A percentile compares a stretch with the other conserved stretches of the same genome.
phyloP scores from a whole-genome alignment of 1,140 invertebrate genomes.

The Centruroides vittatus region DNA sequence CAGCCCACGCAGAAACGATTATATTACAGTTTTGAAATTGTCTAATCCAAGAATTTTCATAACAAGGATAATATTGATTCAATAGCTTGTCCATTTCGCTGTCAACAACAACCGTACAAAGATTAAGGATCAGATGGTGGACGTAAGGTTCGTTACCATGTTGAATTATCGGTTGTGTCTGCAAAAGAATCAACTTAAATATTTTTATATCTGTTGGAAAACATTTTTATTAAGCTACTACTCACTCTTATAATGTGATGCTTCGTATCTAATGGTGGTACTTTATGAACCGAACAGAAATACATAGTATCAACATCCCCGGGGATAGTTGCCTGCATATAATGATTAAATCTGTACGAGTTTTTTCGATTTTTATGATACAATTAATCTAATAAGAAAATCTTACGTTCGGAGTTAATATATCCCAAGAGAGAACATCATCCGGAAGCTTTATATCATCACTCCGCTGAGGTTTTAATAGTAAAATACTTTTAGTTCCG shows the following conservation, averaged over 20 bases:
- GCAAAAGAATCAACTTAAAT: neutral
- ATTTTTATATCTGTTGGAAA: too few relatives aligned
- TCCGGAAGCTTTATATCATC: neutral
- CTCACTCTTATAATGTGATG: neutral
- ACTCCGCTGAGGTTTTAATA: neutral
- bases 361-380: too few relatives aligned
- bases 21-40: neutral
- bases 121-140: slow-evolving; percentile 54
- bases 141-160: slow-evolving; percentile 40
- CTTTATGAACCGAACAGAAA: neutral
- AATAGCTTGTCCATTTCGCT: slow-evolving; percentile 14
- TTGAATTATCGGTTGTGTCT: slow-evolving; percentile 25
- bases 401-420: slow-evolving; percentile 12
- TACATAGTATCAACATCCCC: neutral
- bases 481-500: slow-evolving; percentile 14
- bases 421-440: slow-evolving; percentile 9
- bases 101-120: slow-evolving; percentile 39
- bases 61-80: neutral
- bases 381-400: neutral
- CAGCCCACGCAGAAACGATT: neutral
- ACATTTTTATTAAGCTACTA: too few relatives aligned
- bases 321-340: neutral
- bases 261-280: neutral
- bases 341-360: neutral
- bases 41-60: neutral